Percentiles rank a stretch among this genome's conserved stretches.
phyloP scores from a whole-genome alignment of 2,797 vertebrate species.

The Ptychadena robeensis region DNA sequence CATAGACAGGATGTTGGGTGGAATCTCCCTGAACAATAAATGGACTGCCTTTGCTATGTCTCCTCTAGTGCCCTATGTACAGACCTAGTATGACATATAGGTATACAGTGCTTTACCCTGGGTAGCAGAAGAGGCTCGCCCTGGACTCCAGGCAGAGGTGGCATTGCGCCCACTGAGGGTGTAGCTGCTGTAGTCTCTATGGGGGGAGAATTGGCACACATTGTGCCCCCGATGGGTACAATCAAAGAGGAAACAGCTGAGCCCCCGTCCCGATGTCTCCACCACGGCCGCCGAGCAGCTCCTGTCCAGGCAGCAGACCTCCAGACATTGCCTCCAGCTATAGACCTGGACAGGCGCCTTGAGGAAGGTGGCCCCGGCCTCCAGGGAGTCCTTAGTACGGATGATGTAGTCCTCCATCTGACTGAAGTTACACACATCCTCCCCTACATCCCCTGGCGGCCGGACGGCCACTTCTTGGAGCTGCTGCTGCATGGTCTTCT shows the following conservation, averaged over 20 bases:
- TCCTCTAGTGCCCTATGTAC: no score
- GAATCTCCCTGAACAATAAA: no score
- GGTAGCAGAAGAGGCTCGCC: not conserved
- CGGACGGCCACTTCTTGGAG: constrained; percentile 62
- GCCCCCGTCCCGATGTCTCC: constrained; percentile 65
- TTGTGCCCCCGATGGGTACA: constrained; percentile 81
- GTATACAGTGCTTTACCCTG: not conserved
- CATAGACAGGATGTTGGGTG: no score
- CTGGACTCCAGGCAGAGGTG: constrained; percentile 7
- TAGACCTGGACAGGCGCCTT: constrained; percentile 77
- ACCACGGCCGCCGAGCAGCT: constrained; percentile 88
- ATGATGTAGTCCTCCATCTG: constrained; percentile 85
- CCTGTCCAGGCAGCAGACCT: constrained; percentile 87
- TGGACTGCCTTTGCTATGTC: no score
- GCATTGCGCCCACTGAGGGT: constrained; percentile 69
- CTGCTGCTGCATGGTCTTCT: constrained; percentile 46
- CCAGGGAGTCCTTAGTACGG: constrained; percentile 88
- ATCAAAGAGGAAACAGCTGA: constrained; percentile 90
- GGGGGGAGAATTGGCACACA: constrained; percentile 87
- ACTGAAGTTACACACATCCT: constrained; percentile 72
- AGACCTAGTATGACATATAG: no score
- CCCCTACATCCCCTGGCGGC: constrained; percentile 69
- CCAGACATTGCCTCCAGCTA: constrained; percentile 86
- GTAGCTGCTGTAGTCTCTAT: constrained; percentile 87
- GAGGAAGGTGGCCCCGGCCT: constrained; percentile 88